These are phyloP conservation scores for Gandaritis pyraliata DNA, from an alignment of 2,888 invertebrate genomes.

Conservation along the genomic window DNA sequence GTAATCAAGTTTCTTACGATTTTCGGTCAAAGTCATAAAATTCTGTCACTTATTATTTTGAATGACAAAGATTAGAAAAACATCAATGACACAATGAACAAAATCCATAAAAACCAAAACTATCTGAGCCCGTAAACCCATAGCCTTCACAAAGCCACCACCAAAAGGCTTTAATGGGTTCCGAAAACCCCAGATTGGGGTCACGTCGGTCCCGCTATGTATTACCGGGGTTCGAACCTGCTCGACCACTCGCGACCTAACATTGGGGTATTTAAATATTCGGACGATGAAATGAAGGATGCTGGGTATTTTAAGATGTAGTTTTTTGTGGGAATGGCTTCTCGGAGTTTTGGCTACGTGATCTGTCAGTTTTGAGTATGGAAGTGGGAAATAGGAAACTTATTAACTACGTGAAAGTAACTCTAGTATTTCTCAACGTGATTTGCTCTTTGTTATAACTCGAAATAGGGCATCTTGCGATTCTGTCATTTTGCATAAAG, in stretches of 20 bases:
- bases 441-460: too few relatives aligned
- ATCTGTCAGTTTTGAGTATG: background rate
- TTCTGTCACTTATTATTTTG: background rate
- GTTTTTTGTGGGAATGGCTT: conserved; percentile 16
- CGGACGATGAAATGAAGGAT: conserved; percentile 29
- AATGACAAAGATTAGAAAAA: background rate
- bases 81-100: background rate
- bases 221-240: conserved; percentile 50
- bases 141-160: conserved; percentile 28
- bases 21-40: background rate
- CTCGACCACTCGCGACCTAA: conserved; percentile 38
- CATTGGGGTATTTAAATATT: conserved; percentile 33
- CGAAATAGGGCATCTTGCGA: too few relatives aligned
- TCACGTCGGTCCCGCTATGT: conserved; percentile 56
- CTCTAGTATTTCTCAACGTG: too few relatives aligned
- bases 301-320: conserved; percentile 21
- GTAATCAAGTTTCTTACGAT: too few relatives aligned
- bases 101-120: conserved; percentile 12
- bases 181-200: conserved; percentile 58
- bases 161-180: conserved; percentile 44
- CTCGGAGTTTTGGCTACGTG: conserved; percentile 7
- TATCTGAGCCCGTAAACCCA: conserved; percentile 18
- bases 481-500: too few relatives aligned
- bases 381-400: background rate
- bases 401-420: background rate